Conservation (phyloP, 2,797 vertebrate species). For the Pseudopleuronectes americanus region DNA sequence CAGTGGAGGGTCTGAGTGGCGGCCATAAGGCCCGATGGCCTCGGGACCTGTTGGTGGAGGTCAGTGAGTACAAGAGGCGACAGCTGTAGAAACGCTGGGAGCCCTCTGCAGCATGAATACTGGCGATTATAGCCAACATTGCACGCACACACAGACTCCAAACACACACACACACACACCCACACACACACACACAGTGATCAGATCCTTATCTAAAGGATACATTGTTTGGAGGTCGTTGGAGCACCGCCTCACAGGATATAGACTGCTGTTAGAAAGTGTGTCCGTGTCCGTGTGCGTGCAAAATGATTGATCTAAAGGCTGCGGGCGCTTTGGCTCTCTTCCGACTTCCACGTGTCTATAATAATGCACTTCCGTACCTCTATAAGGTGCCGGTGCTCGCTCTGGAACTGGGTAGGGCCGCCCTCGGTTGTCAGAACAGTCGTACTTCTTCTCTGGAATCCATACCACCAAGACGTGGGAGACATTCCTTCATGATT, state of each 20-base stretch:
- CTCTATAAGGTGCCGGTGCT: slow-evolving; percentile 20
- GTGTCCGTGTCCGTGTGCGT: slow-evolving; percentile 51
- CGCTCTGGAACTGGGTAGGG: background rate
- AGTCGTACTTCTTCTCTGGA: no score
- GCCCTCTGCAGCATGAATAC: slow-evolving; percentile 75
- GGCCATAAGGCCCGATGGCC: slow-evolving; percentile 70
- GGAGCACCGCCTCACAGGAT: slow-evolving; percentile 71
- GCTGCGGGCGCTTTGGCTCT: slow-evolving; percentile 10
- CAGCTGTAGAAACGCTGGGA: slow-evolving; percentile 80
- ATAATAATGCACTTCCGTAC: background rate
- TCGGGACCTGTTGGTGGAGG: slow-evolving; percentile 74
- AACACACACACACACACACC: slow-evolving; percentile 30
- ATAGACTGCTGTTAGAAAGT: slow-evolving; percentile 64
- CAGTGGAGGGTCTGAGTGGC: slow-evolving; percentile 61
- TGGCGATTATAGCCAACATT: slow-evolving; percentile 68
- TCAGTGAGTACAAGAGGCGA: slow-evolving; percentile 77
- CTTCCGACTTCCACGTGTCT: slow-evolving; percentile 18
- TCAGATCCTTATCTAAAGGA: slow-evolving; percentile 81
- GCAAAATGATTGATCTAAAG: slow-evolving; percentile 43
- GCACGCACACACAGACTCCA: slow-evolving; percentile 16
- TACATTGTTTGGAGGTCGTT: slow-evolving; percentile 79
- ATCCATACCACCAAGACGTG: no score
- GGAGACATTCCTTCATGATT: no score
- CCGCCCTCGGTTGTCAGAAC: no score
- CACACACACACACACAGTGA: slow-evolving; percentile 57